Evolutionary conservation across 2,797 vertebrate species (phyloP).

Genomic region (Nasua narica): DNA sequence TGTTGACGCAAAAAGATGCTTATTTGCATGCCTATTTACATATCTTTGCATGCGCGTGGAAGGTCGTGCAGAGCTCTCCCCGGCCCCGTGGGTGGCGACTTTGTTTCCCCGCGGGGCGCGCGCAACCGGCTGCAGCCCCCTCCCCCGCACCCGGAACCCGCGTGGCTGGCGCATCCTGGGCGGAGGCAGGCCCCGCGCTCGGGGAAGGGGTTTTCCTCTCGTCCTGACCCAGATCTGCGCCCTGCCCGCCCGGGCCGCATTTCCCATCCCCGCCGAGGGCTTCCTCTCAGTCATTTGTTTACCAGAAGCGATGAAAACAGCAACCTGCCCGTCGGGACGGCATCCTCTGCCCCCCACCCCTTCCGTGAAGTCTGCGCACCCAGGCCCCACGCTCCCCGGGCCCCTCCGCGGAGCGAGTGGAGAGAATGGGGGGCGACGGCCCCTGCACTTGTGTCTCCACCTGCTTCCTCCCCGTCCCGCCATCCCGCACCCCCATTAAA

Average conservation of each 20-base stretch:
- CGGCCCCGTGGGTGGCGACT: conserved; percentile 33
- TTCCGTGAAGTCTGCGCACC: neutral
- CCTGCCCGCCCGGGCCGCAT: neutral
- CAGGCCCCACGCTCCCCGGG: neutral
- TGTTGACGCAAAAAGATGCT: conserved; percentile 41
- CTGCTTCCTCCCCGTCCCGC: neutral
- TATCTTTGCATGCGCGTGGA: conserved; percentile 42
- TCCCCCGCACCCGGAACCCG: conserved; percentile 66
- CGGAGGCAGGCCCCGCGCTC: conserved; percentile 46
- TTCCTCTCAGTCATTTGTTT: conserved; percentile 74
- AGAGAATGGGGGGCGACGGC: neutral
- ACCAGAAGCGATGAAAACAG: conserved; percentile 49
- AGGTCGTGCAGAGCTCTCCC: conserved; percentile 1
- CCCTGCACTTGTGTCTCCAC: neutral
- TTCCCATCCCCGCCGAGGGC: conserved; percentile 20
- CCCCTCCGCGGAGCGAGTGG: neutral
- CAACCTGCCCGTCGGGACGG: neutral
- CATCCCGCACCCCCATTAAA: conserved; percentile 59
- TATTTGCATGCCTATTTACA: conserved; percentile 64
- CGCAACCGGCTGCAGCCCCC: neutral
- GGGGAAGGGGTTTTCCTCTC: conserved; percentile 60
- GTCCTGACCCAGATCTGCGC: conserved; percentile 67
- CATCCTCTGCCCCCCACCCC: neutral
- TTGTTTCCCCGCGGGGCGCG: neutral
- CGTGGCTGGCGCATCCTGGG: conserved; percentile 58